Conservation (phyloP, 2,113 vertebrate genomes). For the Erpornis zantholeuca region DNA sequence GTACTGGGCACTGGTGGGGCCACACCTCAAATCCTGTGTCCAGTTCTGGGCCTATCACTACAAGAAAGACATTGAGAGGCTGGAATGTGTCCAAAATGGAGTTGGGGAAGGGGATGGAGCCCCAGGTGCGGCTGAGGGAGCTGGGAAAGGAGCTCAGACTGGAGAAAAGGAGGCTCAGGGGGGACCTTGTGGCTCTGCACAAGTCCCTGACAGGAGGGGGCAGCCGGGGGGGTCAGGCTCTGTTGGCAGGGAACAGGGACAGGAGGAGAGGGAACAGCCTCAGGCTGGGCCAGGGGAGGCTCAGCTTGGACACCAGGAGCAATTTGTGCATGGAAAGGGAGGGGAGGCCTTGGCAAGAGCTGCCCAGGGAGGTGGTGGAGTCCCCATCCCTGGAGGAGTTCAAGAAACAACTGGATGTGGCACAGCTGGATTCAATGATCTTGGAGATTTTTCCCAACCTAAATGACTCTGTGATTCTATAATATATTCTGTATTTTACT, state of each 20-base stretch:
- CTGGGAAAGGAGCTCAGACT: background rate
- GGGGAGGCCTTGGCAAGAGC: background rate
- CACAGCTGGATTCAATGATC: accelerated
- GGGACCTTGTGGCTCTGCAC: background rate
- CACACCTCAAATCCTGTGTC: background rate
- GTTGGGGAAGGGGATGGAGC: background rate
- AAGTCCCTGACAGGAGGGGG: background rate
- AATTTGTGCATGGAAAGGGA: background rate
- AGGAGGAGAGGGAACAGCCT: no score
- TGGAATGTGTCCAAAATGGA: background rate
- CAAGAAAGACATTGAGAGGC: background rate
- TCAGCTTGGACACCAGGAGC: background rate
- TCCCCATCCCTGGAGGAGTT: background rate
- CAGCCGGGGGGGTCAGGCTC: background rate
- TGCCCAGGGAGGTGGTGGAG: background rate
- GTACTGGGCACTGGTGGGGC: background rate
- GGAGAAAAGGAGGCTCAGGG: background rate
- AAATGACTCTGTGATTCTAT: background rate
- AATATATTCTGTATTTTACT: background rate
- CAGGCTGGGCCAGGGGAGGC: no score
- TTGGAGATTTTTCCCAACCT: background rate
- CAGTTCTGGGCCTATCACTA: background rate
- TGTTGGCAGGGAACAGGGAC: background rate
- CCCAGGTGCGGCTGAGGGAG: background rate
- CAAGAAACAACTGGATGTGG: background rate